Evolutionary conservation across 2,797 vertebrate species (phyloP).

Genomic region (Glyptemys insculpta): DNA sequence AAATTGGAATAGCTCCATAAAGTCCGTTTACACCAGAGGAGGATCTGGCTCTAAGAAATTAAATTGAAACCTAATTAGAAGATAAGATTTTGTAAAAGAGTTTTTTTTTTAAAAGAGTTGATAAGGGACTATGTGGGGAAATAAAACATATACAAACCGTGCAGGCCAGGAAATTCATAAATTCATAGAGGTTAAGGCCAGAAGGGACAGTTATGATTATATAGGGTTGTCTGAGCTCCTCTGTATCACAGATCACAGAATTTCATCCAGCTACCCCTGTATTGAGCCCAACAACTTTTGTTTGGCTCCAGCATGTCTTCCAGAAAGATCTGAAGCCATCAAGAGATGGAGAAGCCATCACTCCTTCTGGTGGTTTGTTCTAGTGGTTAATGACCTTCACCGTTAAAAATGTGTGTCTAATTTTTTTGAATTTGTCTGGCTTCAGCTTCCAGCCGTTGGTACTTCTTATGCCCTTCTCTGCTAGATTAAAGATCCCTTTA

Average conservation of each 20-base stretch:
- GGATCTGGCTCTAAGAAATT: background rate
- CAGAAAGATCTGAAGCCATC: background rate
- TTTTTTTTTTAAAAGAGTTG: background rate
- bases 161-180: background rate
- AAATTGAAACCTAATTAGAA: background rate
- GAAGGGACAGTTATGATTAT: background rate
- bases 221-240: background rate
- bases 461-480: background rate
- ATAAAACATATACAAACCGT: background rate
- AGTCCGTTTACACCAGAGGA: background rate
- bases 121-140: background rate
- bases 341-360: rapidly evolving
- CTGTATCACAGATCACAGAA: background rate
- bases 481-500: background rate
- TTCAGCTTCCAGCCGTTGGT: background rate
- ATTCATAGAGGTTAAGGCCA: background rate
- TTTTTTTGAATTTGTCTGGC: background rate
- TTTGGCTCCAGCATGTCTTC: background rate
- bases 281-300: background rate
- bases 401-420: background rate
- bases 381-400: background rate
- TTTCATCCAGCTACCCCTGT: background rate
- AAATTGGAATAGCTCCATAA: background rate
- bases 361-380: background rate
- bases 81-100: background rate